A percentile compares a stretch with the other conserved stretches of the same genome.
phyloP scores from a whole-genome alignment of 2,797 vertebrate genomes.

The Myiotriccus ornatus region DNA sequence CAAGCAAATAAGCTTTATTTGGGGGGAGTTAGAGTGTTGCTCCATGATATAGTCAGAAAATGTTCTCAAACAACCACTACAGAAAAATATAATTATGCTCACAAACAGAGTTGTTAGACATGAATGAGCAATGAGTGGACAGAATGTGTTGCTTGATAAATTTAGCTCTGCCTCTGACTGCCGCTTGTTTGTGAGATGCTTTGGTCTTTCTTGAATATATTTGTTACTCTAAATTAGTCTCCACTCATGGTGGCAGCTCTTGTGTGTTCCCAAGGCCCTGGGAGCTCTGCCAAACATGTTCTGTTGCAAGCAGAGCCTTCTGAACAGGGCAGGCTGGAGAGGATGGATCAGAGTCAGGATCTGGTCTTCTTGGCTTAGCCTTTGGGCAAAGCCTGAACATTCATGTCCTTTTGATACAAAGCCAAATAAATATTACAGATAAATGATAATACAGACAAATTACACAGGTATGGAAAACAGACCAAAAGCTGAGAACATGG shows the following conservation, averaged over 20 bases:
- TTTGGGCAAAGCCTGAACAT: background rate
- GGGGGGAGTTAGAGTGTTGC: background rate
- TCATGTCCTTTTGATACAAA: background rate
- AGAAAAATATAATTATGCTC: constrained; percentile 37
- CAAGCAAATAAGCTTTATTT: background rate
- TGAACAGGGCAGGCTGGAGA: background rate
- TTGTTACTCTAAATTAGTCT: constrained; percentile 18
- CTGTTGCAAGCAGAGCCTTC: background rate
- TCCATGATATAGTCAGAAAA: background rate
- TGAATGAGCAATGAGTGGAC: constrained; percentile 26
- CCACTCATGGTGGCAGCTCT: background rate
- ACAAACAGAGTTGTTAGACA: background rate
- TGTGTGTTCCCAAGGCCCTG: background rate
- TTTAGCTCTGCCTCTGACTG: constrained; percentile 27
- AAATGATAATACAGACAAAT: background rate
- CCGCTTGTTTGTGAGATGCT: background rate
- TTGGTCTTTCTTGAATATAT: constrained; percentile 28
- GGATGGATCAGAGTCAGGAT: background rate
- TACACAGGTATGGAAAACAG: background rate
- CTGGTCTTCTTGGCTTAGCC: background rate
- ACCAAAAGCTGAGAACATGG: background rate
- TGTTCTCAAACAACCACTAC: background rate
- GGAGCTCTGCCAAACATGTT: background rate
- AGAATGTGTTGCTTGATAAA: constrained; percentile 26
- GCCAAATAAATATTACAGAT: background rate